Conservation (phyloP, 2,797 vertebrate species). For the Delichon dasypus region DNA sequence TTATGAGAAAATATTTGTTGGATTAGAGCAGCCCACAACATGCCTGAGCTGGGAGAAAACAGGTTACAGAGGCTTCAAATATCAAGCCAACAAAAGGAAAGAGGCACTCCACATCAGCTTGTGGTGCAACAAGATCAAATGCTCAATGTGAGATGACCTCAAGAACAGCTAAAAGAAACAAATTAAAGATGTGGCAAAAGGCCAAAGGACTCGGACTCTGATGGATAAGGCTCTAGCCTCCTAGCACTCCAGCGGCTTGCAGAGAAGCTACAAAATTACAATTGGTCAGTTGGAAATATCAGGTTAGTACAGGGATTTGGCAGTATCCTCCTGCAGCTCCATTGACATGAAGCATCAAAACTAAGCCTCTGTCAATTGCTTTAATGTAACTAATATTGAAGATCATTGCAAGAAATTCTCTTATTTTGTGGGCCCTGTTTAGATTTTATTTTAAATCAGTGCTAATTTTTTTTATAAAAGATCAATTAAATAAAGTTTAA, state of each 20-base stretch:
- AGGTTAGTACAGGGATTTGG: neutral
- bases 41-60: neutral
- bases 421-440: neutral
- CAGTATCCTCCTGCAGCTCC: neutral
- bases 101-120: neutral
- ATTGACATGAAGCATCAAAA: neutral
- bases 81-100: neutral
- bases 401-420: neutral
- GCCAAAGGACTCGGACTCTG: neutral
- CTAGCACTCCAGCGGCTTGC: neutral
- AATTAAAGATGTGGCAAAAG: neutral
- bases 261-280: neutral
- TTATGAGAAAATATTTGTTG: neutral
- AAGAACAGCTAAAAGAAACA: neutral
- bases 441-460: neutral
- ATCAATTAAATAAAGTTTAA: neutral
- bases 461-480: conserved; percentile 6
- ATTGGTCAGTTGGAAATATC: neutral
- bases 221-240: accelerated
- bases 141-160: neutral
- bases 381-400: neutral
- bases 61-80: neutral
- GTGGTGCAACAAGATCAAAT: neutral
- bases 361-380: neutral
- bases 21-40: neutral